A percentile compares a stretch with the other conserved stretches of the same genome.
Evolutionary conservation across 2,888 invertebrate species (phyloP).

Genomic region (Epirrhoe alternata): DNA sequence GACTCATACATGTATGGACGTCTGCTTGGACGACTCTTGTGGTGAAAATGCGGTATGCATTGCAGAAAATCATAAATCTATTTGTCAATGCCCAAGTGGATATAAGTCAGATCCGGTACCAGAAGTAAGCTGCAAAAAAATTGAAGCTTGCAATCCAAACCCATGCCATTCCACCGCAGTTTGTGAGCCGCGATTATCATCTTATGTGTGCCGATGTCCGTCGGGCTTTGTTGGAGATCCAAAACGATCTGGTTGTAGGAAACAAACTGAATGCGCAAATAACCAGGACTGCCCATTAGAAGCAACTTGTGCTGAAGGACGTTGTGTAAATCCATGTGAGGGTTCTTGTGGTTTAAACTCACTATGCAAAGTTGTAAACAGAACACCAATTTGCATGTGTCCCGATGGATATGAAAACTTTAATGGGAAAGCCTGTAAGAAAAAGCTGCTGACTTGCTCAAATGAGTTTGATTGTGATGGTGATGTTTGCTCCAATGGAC

Average conservation of each 20-base stretch:
- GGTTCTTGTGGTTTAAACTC: constrained; percentile 93
- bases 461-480: constrained; percentile 91
- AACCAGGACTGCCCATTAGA: constrained; percentile 91
- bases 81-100: constrained; percentile 95
- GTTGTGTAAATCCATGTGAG: constrained; percentile 93
- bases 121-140: constrained; percentile 91
- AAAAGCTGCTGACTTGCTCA: constrained; percentile 87
- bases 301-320: constrained; percentile 88
- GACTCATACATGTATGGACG: constrained; percentile 92
- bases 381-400: constrained; percentile 92
- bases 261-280: constrained; percentile 90
- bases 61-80: constrained; percentile 92
- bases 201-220: constrained; percentile 92
- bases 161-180: constrained; percentile 93
- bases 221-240: constrained; percentile 91
- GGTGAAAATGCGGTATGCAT: constrained; percentile 95
- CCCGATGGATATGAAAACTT: constrained; percentile 91
- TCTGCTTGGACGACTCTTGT: constrained; percentile 92
- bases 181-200: constrained; percentile 88
- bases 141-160: constrained; percentile 90
- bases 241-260: constrained; percentile 89
- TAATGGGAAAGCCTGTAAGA: constrained; percentile 87
- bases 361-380: constrained; percentile 90
- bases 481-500: constrained; percentile 91
- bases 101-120: constrained; percentile 92